These are phyloP conservation scores for Nebria ingens DNA, from an alignment of 1,140 invertebrate species.

Conservation along the genomic window DNA sequence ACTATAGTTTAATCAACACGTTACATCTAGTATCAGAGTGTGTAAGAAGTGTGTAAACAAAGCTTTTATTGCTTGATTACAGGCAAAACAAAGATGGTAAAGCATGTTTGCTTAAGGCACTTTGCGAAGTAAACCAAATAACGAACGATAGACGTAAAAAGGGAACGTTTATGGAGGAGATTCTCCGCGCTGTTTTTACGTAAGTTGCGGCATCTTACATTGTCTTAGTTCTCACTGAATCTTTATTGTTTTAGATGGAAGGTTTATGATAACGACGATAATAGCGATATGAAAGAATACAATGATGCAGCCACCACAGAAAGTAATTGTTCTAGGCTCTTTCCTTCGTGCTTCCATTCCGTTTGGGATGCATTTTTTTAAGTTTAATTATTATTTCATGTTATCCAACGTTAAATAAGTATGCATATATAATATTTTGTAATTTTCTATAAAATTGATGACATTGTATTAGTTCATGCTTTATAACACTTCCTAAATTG, in stretches of 20 bases:
- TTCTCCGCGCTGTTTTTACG: constrained; percentile 42
- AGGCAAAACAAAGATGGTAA: constrained; percentile 40
- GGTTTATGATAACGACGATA: neutral
- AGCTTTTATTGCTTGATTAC: constrained; percentile 20
- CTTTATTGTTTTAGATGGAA: no score
- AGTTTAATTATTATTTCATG: no score
- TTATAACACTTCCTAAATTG: no score
- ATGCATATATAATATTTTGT: no score
- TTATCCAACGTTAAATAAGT: no score
- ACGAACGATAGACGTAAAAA: constrained; percentile 17
- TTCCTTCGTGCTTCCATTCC: constrained; percentile 38
- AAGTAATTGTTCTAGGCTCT: constrained; percentile 35
- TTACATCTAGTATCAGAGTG: neutral
- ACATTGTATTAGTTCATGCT: no score
- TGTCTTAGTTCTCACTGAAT: neutral
- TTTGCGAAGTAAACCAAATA: constrained; percentile 37
- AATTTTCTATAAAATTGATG: no score
- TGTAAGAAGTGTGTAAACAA: constrained; percentile 4
- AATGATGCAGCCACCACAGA: constrained; percentile 22
- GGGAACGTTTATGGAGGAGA: constrained; percentile 39
- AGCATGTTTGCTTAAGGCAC: constrained; percentile 41
- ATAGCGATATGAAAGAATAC: constrained; percentile 14
- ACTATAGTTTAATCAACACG: constrained; percentile 8
- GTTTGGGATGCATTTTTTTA: constrained; percentile 21
- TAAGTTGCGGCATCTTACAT: constrained; percentile 27